phyloP scores from a whole-genome alignment of 2,888 invertebrate species.

The Schizaphis graminum region DNA sequence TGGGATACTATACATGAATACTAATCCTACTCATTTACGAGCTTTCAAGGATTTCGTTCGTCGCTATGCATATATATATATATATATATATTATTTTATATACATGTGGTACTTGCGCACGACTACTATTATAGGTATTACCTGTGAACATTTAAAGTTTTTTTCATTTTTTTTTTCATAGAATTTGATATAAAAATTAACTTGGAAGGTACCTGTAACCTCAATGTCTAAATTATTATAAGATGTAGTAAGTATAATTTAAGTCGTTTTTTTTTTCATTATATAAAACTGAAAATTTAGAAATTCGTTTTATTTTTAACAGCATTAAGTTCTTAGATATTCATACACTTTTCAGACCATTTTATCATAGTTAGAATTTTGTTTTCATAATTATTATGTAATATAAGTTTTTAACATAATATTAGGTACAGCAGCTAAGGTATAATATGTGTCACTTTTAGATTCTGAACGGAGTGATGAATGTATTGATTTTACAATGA shows the following conservation, averaged over 20 bases:
- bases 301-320: background rate
- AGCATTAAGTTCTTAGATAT: background rate
- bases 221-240: too few species aligned
- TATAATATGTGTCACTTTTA: background rate
- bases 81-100: background rate
- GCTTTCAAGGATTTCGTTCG: constrained; percentile 47
- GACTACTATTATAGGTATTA: background rate
- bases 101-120: background rate
- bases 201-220: too few species aligned
- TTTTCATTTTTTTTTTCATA: background rate
- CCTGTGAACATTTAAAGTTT: background rate
- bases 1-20: constrained; percentile 42
- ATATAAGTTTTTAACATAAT: background rate
- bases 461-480: too few species aligned
- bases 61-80: background rate
- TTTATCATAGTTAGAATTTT: background rate
- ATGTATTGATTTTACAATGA: too few species aligned
- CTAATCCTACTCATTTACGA: constrained; percentile 63
- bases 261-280: too few species aligned
- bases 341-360: background rate
- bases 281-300: too few species aligned
- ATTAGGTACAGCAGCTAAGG: too few species aligned
- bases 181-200: background rate
- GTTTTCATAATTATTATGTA: background rate
- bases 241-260: background rate